Evolutionary conservation across 2,888 invertebrate genomes (phyloP).

Genomic region (Microdon myrmicae): DNA sequence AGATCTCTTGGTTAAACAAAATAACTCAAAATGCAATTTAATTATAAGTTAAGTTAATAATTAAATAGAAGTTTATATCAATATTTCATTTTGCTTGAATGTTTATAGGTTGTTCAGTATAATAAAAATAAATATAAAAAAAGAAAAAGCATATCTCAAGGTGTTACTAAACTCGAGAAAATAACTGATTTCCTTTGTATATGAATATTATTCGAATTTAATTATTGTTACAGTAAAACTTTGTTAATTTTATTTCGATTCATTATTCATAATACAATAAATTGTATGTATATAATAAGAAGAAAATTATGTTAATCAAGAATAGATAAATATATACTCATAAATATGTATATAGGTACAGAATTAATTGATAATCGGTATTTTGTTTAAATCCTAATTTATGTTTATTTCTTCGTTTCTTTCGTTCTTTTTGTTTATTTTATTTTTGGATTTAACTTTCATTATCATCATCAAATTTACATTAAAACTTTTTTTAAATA

Average conservation of each 20-base stretch:
- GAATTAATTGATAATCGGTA: slow-evolving; percentile 59
- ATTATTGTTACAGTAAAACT: slow-evolving; percentile 15
- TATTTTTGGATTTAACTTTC: slow-evolving; percentile 13
- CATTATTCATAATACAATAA: slow-evolving; percentile 15
- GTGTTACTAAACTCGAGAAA: neutral
- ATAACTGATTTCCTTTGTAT: slow-evolving; percentile 1
- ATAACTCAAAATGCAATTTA: slow-evolving; percentile 2
- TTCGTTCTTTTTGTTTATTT: slow-evolving; percentile 26
- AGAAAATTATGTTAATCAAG: slow-evolving; percentile 42
- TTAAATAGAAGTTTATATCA: neutral
- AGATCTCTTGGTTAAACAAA: too few relatives aligned
- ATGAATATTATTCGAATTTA: slow-evolving; percentile 29
- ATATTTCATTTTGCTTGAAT: neutral
- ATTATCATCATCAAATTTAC: too few relatives aligned
- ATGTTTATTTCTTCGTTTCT: slow-evolving; percentile 56
- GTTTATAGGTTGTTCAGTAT: neutral
- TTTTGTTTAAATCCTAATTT: slow-evolving; percentile 53
- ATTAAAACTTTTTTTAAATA: slow-evolving; percentile 19
- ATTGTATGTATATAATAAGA: slow-evolving; percentile 42
- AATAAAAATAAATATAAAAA: too few relatives aligned
- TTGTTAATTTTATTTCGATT: slow-evolving; percentile 17
- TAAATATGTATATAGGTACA: slow-evolving; percentile 58
- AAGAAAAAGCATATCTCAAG: too few relatives aligned
- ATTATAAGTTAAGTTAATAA: neutral
- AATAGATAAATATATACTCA: slow-evolving; percentile 43